Evolutionary conservation across 2,888 invertebrate genomes (phyloP).

Genomic region (Xiphydria camelus): DNA sequence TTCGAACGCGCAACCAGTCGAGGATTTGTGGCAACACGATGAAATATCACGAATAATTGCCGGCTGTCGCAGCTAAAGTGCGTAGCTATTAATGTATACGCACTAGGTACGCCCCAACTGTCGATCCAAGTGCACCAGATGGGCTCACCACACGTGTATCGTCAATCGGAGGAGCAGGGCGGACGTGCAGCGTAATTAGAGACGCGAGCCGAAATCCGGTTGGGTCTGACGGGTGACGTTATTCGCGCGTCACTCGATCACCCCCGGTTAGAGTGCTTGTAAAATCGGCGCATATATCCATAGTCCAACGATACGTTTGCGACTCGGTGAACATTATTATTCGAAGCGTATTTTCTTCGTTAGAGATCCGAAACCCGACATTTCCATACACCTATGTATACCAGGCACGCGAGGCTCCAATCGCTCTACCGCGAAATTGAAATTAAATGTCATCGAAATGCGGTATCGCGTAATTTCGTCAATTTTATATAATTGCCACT

Average conservation of each 20-base stretch:
- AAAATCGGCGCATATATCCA: background rate
- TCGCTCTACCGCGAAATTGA: too few relatives aligned
- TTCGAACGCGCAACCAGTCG: too few relatives aligned
- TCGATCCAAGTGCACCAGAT: background rate
- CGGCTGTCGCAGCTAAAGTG: too few relatives aligned
- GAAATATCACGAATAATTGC: too few relatives aligned
- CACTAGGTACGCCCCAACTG: background rate
- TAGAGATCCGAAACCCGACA: too few relatives aligned
- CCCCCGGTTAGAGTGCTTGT: background rate
- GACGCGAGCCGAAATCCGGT: conserved; percentile 13
- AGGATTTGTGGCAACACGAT: background rate
- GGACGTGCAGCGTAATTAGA: conserved; percentile 3
- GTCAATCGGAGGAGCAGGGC: conserved; percentile 1
- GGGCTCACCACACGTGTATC: background rate
- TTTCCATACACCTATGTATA: too few relatives aligned
- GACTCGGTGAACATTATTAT: background rate
- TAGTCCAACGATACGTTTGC: background rate
- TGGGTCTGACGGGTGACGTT: conserved; percentile 13
- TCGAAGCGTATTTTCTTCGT: background rate
- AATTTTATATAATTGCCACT: too few relatives aligned
- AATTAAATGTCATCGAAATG: too few relatives aligned
- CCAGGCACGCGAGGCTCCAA: too few relatives aligned
- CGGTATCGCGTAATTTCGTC: too few relatives aligned
- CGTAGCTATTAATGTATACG: too few relatives aligned
- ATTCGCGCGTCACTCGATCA: conserved; percentile 13